These are phyloP conservation scores for Stegodyphus dumicola DNA, from an alignment of 1,140 invertebrate genomes.

Conservation along the genomic window DNA sequence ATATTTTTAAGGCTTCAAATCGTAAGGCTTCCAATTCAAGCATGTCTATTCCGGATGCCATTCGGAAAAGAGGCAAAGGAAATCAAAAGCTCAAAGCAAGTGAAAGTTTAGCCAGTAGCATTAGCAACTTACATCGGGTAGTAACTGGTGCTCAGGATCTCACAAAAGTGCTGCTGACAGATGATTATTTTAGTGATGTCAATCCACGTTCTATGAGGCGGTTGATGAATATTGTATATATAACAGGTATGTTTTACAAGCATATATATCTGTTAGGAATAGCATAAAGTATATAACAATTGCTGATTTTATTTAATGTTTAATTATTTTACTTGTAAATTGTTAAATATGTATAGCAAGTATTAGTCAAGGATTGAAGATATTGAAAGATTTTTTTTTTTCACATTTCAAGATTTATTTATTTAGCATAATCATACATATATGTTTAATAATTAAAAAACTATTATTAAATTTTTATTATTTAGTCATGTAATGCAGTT, in stretches of 20 bases:
- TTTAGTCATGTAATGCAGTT: no score
- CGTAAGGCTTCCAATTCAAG: constrained; percentile 78
- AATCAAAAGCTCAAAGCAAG: constrained; percentile 70
- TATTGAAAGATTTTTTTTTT: no score
- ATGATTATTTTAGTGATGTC: constrained; percentile 97
- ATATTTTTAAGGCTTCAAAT: constrained; percentile 71
- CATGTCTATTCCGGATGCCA: constrained; percentile 67
- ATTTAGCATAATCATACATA: no score
- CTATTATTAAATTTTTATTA: no score
- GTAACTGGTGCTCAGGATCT: constrained; percentile 65
- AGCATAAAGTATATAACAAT: no score
- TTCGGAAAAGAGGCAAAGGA: constrained; percentile 59
- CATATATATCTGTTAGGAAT: neutral
- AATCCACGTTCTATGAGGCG: constrained; percentile 96
- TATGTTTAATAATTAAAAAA: no score
- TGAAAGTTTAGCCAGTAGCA: constrained; percentile 89
- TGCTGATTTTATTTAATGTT: no score
- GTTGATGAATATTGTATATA: constrained; percentile 97
- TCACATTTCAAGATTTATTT: no score
- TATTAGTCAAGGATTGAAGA: no score
- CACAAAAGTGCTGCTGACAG: constrained; percentile 80
- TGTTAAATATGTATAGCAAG: no score
- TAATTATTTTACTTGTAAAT: no score
- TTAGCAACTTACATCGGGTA: constrained; percentile 74
- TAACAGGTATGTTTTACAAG: constrained; percentile 77